These are phyloP conservation scores for Callinectes sapidus DNA, from an alignment of 2,888 invertebrate species.

Conservation along the genomic window DNA sequence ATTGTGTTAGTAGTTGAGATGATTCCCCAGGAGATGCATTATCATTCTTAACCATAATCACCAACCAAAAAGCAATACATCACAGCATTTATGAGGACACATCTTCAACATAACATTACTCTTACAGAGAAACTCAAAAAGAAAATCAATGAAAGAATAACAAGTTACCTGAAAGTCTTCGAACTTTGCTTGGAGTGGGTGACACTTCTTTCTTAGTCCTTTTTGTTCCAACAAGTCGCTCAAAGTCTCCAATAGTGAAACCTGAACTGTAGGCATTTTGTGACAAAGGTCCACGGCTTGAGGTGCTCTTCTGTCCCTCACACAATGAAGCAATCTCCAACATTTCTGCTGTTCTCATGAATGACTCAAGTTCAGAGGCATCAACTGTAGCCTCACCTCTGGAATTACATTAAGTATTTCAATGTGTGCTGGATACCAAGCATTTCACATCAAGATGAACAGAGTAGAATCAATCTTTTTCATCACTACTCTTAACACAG, in stretches of 20 bases:
- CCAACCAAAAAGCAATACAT: background rate
- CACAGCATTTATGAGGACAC: background rate
- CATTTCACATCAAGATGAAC: background rate
- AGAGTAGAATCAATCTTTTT: too few species aligned
- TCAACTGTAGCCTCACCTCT: slow-evolving; percentile 72
- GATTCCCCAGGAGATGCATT: background rate
- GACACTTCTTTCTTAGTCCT: slow-evolving; percentile 44
- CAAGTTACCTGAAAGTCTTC: slow-evolving; percentile 51
- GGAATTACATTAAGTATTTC: slow-evolving; percentile 5
- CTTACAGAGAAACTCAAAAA: background rate
- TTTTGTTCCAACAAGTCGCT: slow-evolving; percentile 60
- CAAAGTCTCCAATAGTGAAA: slow-evolving; percentile 62
- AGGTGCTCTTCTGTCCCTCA: slow-evolving; percentile 66
- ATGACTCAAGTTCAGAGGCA: slow-evolving; percentile 69
- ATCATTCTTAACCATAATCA: background rate
- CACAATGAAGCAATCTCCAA: slow-evolving; percentile 70
- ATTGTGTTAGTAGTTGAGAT: background rate
- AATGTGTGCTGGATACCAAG: background rate
- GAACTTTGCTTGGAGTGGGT: slow-evolving; percentile 47
- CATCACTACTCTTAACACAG: too few species aligned
- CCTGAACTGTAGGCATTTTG: slow-evolving; percentile 40
- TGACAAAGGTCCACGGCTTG: slow-evolving; percentile 39
- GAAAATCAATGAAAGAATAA: background rate
- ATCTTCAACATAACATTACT: background rate
- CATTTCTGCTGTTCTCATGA: slow-evolving; percentile 71